Percentiles rank a stretch among this genome's conserved stretches.
These are phyloP conservation scores for Drosophila littoralis DNA, from an alignment of 1,140 invertebrate species.

Conservation along the genomic window DNA sequence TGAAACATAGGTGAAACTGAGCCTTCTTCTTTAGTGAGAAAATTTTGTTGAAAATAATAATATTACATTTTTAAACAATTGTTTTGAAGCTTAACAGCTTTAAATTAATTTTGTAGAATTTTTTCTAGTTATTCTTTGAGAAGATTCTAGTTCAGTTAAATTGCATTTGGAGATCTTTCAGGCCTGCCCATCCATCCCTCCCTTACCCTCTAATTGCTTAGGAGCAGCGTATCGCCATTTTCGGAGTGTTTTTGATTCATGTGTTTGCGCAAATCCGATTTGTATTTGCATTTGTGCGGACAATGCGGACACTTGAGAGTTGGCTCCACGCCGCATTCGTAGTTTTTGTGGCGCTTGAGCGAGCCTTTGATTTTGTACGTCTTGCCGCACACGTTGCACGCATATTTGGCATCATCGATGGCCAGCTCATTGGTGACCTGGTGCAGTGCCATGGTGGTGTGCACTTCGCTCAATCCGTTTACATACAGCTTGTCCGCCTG, in stretches of 20 bases:
- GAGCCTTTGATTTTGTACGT: constrained; percentile 86
- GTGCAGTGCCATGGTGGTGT: constrained; percentile 60
- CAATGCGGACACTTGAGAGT: constrained; percentile 78
- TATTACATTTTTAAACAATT: not conserved
- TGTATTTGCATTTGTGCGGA: constrained; percentile 83
- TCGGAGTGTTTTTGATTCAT: constrained; percentile 80
- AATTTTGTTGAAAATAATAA: not conserved
- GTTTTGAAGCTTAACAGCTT: not conserved
- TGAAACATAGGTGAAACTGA: no score
- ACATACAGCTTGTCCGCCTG: constrained; percentile 58
- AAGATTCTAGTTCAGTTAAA: not conserved
- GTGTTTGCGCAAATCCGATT: constrained; percentile 81
- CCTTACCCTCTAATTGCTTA: constrained; percentile 19
- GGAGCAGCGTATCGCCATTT: constrained; percentile 47
- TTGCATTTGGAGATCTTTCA: not conserved
- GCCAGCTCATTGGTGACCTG: constrained; percentile 53
- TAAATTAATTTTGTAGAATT: not conserved
- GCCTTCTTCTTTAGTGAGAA: no score
- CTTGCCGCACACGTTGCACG: constrained; percentile 86
- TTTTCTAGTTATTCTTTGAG: not conserved
- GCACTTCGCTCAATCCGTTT: constrained; percentile 52
- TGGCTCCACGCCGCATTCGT: constrained; percentile 87
- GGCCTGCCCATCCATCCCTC: not conserved
- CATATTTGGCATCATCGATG: constrained; percentile 78
- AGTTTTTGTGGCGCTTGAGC: constrained; percentile 86